phyloP scores from a whole-genome alignment of 2,888 invertebrate genomes.

The Conomelus anceps region DNA sequence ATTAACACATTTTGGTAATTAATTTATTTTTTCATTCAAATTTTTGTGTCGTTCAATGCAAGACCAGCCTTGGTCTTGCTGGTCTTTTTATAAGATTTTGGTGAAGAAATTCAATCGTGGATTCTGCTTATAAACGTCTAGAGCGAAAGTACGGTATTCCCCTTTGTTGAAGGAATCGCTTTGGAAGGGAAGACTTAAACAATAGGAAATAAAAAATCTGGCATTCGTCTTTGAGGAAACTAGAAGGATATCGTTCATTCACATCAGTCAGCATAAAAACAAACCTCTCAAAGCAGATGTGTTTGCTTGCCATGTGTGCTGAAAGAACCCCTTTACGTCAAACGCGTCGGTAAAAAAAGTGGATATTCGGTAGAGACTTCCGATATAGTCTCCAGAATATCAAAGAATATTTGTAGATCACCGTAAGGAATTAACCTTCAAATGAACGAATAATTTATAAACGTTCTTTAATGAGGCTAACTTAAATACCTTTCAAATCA shows the following conservation, averaged over 20 bases:
- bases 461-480: too few relatives aligned
- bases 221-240: background rate
- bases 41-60: background rate
- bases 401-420: background rate
- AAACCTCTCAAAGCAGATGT: background rate
- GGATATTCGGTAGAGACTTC: background rate
- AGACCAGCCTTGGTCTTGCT: too few relatives aligned
- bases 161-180: background rate
- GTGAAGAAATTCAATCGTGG: background rate
- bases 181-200: background rate
- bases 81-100: background rate
- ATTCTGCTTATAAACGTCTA: background rate
- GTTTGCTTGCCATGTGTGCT: background rate
- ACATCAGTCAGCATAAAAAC: background rate
- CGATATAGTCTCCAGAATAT: background rate
- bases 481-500: too few relatives aligned
- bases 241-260: background rate
- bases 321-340: background rate
- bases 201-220: background rate
- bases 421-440: background rate
- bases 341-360: background rate
- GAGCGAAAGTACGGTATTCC: background rate
- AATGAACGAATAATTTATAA: background rate
- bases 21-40: too few relatives aligned
- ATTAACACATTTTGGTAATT: too few relatives aligned